phyloP scores from a whole-genome alignment of 2,888 invertebrate species.

The Drosophila vallismaia region DNA sequence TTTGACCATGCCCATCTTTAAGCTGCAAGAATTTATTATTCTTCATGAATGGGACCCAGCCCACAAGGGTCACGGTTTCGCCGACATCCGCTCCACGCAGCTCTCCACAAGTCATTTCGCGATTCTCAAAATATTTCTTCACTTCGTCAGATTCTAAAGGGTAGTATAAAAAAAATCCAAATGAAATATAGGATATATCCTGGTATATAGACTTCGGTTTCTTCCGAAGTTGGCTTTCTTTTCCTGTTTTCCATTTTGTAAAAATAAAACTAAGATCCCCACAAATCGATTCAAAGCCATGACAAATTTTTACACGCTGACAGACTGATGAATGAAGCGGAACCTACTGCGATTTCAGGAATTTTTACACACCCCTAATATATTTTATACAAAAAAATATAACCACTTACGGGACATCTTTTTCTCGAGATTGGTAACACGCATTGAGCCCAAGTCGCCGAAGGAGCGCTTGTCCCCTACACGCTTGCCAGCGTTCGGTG shows the following conservation, averaged over 20 bases:
- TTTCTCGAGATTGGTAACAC: background rate
- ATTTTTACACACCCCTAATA: no score
- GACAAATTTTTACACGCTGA: no score
- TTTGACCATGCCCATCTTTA: background rate
- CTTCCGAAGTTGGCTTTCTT: no score
- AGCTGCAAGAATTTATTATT: background rate
- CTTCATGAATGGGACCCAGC: background rate
- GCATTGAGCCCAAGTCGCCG: background rate
- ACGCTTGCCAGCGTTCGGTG: background rate
- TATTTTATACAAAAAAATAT: no score
- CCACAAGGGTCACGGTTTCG: background rate
- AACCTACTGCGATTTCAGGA: no score
- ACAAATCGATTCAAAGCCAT: no score
- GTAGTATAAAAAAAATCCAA: background rate
- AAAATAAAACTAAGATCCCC: no score
- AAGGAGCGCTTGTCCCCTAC: background rate
- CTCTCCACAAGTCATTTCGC: background rate
- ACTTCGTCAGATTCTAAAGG: background rate
- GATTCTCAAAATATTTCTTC: background rate
- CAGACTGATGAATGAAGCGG: no score
- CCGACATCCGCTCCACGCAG: background rate
- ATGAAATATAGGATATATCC: background rate
- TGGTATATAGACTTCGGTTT: no score
- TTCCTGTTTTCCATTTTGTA: no score
- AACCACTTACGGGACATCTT: background rate